phyloP scores from a whole-genome alignment of 2,888 invertebrate species.

The Calameuta idolon region DNA sequence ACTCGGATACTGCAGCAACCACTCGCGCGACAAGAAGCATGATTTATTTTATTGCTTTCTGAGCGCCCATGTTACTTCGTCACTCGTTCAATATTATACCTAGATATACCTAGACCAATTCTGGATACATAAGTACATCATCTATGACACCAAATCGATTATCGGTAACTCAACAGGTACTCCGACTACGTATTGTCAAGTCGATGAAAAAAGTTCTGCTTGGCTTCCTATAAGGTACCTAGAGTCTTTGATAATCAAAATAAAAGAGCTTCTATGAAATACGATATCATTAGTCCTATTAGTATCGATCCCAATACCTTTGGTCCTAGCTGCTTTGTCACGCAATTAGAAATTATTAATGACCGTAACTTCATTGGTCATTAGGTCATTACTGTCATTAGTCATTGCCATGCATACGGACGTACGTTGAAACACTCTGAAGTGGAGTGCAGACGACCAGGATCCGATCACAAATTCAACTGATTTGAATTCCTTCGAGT shows the following conservation, averaged over 20 bases:
- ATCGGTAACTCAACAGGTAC: neutral
- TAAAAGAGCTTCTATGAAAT: neutral
- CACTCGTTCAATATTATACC: slow-evolving; percentile 1
- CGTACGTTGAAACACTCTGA: neutral
- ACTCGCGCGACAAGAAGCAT: slow-evolving; percentile 32
- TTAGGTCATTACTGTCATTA: neutral
- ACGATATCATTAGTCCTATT: neutral
- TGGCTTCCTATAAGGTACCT: neutral
- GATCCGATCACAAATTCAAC: neutral
- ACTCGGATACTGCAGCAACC: slow-evolving; percentile 12
- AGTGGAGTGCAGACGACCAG: neutral
- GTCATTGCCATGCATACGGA: neutral
- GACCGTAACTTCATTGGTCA: neutral
- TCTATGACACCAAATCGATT: slow-evolving; percentile 5
- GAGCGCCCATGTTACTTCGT: slow-evolving; percentile 46
- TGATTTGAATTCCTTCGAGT: neutral
- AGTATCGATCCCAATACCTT: neutral
- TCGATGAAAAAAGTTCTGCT: neutral
- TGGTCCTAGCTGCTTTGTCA: neutral
- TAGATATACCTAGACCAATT: neutral
- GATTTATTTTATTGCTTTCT: slow-evolving; percentile 54
- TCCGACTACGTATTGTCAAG: neutral
- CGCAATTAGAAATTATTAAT: neutral
- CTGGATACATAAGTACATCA: neutral
- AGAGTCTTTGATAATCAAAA: neutral